Evolutionary conservation across 2,113 vertebrate genomes (phyloP), one percentile per base, ranked within the genome.

Genomic region (Steatornis caripensis): DNA sequence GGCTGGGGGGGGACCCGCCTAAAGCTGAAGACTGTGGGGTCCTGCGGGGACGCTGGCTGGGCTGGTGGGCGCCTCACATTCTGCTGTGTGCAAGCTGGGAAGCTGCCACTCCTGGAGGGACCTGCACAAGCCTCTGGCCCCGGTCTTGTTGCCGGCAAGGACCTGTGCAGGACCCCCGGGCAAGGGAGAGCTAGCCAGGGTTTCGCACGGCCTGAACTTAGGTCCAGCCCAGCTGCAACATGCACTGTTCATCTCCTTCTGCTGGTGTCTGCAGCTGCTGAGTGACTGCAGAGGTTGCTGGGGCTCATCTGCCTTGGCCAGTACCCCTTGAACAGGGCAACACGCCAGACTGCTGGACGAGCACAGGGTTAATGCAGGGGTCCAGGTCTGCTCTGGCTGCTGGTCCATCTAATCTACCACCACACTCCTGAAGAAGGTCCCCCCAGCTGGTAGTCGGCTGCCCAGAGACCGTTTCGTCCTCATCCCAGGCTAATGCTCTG

Each of bases 31-130:
- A 19, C 4, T 0, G 1, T 62, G 14, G 71, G 43, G 6, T 53
- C 32, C 92, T 26, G 43, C 0, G 2, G 76, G 58, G 64, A 32
- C 1, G 0, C 1, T 26, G 49, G 24, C 41, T 72, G 61, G 45
- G 46, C 49, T 46, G 45, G 16, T 4, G n/a, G 46, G 62, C 90
- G 86, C 71, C 83, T 41, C n/a, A 0, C 0, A 7, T 58, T 30
- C 41, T 54, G 37, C 57, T 0, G 1, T 5, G 17, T 8, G n/a
- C 37, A 0, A 46, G 68, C n/a, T 9, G 41, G 3, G 45, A 41
- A 58, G 37, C 60, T 54, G n/a, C 62, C 14, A 30, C 89, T 89
- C 53, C 77, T 26, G 36, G 43, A 57, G 39, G 34, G 72, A 20
- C 60, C 61, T 53, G 53, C 27, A 24, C 37, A 45, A 45, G 71